These are phyloP conservation scores for Micromesistius poutassou DNA, from an alignment of 2,797 vertebrate species.

Conservation along the genomic window DNA sequence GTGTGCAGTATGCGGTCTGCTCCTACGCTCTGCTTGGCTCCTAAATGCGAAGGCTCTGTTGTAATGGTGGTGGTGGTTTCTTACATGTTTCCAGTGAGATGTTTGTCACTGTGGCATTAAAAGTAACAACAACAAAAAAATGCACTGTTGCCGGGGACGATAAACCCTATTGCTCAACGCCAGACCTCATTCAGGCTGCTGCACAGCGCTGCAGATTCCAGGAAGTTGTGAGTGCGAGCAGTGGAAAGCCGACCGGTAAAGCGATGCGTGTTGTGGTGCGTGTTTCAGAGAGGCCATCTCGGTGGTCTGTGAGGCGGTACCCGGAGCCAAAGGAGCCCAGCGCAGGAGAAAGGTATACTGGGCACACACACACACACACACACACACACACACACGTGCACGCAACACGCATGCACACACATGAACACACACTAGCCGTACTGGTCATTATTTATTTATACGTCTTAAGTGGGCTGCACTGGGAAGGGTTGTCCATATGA, in stretches of 20 bases:
- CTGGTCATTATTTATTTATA: slow-evolving; percentile 69
- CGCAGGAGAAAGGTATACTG: slow-evolving; percentile 89
- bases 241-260: slow-evolving; percentile 29
- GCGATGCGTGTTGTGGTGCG: slow-evolving; percentile 32
- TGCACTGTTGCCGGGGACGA: slow-evolving; percentile 35
- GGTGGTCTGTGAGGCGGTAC: slow-evolving; percentile 94
- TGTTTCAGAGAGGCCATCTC: slow-evolving; percentile 90
- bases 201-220: slow-evolving; percentile 27
- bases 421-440: slow-evolving; percentile 30
- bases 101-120: slow-evolving; percentile 46
- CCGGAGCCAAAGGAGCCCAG: slow-evolving; percentile 90
- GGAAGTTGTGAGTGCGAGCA: slow-evolving; percentile 34
- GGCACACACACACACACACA: slow-evolving; percentile 25
- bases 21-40: slow-evolving; percentile 26
- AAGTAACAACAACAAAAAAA: not conserved
- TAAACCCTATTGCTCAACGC: slow-evolving; percentile 40
- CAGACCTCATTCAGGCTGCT: slow-evolving; percentile 40
- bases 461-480: slow-evolving; percentile 59
- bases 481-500: slow-evolving; percentile 57
- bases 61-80: slow-evolving; percentile 60
- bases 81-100: slow-evolving; percentile 59
- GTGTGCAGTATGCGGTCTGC: not conserved
- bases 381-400: not conserved
- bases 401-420: not conserved
- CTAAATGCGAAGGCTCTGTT: slow-evolving; percentile 66